phyloP scores from a whole-genome alignment of 2,888 invertebrate species.

The Atethmia centrago region DNA sequence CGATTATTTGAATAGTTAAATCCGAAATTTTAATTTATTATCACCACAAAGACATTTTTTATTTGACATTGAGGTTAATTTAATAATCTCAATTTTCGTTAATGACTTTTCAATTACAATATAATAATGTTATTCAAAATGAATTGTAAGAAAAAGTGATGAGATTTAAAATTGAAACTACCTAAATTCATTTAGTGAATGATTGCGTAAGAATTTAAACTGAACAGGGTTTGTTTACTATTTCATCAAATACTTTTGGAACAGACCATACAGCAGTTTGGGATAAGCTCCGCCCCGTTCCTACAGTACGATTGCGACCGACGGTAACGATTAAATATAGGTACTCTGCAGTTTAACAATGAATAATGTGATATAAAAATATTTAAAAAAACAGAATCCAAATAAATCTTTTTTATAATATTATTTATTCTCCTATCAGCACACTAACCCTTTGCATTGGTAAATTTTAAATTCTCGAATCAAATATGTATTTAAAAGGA shows the following conservation, averaged over 20 bases:
- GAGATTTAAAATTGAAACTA: not conserved
- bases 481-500: not conserved
- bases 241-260: not conserved
- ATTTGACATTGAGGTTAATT: not conserved
- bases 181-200: not conserved
- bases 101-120: not conserved
- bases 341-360: slow-evolving; percentile 9
- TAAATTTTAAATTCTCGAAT: not conserved
- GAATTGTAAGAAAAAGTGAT: not conserved
- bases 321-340: not conserved
- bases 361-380: not conserved
- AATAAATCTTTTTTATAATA: not conserved
- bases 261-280: not conserved
- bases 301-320: not conserved
- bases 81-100: not conserved
- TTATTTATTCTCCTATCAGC: not conserved
- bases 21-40: not conserved
- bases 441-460: not conserved
- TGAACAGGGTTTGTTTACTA: not conserved
- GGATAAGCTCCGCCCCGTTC: not conserved
- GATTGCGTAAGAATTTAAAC: not conserved
- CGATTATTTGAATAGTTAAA: not conserved
- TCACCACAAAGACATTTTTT: too few relatives aligned
- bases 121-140: not conserved
- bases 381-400: not conserved